phyloP scores from a whole-genome alignment of 2,797 vertebrate genomes.

The Clamator glandarius region DNA sequence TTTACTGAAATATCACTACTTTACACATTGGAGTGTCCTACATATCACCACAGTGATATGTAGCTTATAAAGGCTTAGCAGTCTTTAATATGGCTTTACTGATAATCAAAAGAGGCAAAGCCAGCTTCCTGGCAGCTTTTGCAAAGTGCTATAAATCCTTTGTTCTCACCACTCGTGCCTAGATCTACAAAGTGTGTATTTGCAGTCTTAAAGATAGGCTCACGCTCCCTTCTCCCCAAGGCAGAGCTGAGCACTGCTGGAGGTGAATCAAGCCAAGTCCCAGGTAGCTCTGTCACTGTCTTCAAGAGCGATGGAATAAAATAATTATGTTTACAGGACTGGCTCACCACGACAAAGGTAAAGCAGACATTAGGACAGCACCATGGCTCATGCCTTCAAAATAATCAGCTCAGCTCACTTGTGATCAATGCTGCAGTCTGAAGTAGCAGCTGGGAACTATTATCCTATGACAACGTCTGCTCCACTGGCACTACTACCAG shows the following conservation, averaged over 20 bases:
- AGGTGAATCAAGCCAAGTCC: neutral
- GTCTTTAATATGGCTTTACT: neutral
- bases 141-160: neutral
- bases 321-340: neutral
- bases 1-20: neutral
- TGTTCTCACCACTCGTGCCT: neutral
- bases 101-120: neutral
- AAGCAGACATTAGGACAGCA: constrained; percentile 9
- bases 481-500: neutral
- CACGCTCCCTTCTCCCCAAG: neutral
- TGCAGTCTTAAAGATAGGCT: neutral
- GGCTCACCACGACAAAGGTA: neutral
- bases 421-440: constrained; percentile 15
- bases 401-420: constrained; percentile 38
- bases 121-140: neutral
- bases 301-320: neutral
- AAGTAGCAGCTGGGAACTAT: constrained; percentile 35
- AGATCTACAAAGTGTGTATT: neutral
- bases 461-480: neutral
- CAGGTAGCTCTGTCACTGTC: neutral
- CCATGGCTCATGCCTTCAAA: neutral
- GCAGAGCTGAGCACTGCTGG: neutral
- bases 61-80: no score
- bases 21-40: neutral
- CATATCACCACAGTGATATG: no score